Base-by-base conservation (phyloP, 2,888 invertebrate genomes). In the Troides aeacus region DNA sequence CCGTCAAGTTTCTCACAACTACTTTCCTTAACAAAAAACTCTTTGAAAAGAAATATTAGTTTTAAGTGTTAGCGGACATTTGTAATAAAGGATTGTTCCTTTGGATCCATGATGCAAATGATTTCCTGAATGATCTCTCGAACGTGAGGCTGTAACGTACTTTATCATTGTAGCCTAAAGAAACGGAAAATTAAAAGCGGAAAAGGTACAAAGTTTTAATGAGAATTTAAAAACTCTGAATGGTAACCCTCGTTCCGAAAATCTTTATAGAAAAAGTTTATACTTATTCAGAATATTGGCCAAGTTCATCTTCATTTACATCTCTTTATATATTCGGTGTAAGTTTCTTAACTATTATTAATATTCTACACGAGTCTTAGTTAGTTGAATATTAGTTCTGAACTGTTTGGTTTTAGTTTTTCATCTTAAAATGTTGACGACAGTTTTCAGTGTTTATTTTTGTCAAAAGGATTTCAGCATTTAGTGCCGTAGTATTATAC, bases 201-300 rank as follows among this genome's bases (percentile, higher is more conserved):
- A 15, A 21, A 58, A 58, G n/a, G 23, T 58, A 12, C 57, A 58
- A 58, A 58, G 57, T 58, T 58, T 58, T 58, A 58, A 58, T 58
- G 57, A 58, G 57, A 58, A 10, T 58, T 58, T 58, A 15, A 58
- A 23, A 58, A 58, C 23, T 57, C 21, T 58, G 23, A 58, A 58
- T 58, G 57, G 57, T 58, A 23, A 58, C 60, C n/a, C 39, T 24
- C 60, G 36, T 15, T 36, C 39, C 60, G 24, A 60, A n/a, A 61
- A 61, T n/a, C 18, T 30, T n/a, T 39, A 30, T 17, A 59, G 30
- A 59, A 59, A 59, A 30, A 36, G 2, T 30, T 59, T 59, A 7
- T 18, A n/a, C 57, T 58, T 23, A 23, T 58, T 58, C 23, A 8
- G 23, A 58, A 58, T 23, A n/a, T 58, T 58, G 57, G 10, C 21